Evolutionary conservation across 1,140 invertebrate genomes (phyloP).

Genomic region (Oscheius sp.): DNA sequence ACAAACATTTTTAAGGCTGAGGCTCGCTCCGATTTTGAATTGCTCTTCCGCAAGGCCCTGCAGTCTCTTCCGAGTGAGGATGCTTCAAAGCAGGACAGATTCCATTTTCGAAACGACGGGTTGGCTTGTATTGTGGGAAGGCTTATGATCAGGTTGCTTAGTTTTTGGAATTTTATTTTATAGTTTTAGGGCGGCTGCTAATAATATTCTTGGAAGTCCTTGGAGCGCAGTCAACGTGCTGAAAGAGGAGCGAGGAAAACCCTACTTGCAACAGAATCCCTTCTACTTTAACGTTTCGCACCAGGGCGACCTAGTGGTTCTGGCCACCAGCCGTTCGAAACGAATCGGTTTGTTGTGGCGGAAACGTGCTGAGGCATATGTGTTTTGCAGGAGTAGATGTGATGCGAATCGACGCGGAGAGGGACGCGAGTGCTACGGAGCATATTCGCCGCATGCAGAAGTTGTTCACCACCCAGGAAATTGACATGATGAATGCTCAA

Average conservation of each 20-base stretch:
- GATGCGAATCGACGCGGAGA: slow-evolving; percentile 19
- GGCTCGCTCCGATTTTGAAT: slow-evolving; percentile 1
- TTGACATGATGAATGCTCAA: not conserved
- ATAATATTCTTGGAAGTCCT: not conserved
- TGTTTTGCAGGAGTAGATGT: slow-evolving; percentile 23
- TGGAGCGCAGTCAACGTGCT: slow-evolving; percentile 8
- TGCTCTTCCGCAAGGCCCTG: slow-evolving; percentile 4
- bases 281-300: slow-evolving; percentile 21
- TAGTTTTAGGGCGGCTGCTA: slow-evolving; percentile 9
- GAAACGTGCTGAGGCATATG: not conserved
- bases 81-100: not conserved
- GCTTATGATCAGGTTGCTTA: slow-evolving; percentile 15
- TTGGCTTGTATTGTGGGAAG: slow-evolving; percentile 11
- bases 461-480: slow-evolving; percentile 14
- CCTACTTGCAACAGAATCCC: not conserved
- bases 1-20: slow-evolving; percentile 7
- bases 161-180: not conserved
- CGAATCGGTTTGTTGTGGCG: slow-evolving; percentile 11
- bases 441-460: slow-evolving; percentile 8
- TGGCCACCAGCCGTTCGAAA: not conserved
- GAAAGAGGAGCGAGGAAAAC: slow-evolving; percentile 13
- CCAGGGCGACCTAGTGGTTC: slow-evolving; percentile 26
- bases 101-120: slow-evolving; percentile 21
- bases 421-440: not conserved
- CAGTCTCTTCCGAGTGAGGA: not conserved